Conservation (phyloP, 2,888 invertebrate species). For the Tipula vernalis region DNA sequence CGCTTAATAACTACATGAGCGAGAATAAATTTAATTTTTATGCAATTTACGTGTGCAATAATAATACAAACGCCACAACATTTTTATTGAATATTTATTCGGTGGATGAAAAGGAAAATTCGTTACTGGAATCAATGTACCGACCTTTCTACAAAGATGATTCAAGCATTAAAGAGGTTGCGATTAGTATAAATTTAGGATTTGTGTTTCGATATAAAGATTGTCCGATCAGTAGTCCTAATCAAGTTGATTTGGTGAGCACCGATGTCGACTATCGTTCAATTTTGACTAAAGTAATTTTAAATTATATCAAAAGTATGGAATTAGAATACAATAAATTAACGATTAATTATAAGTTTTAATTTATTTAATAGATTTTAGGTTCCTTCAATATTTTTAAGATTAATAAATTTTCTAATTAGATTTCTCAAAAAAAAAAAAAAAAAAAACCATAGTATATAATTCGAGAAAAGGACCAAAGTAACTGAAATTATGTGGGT, state of each 20-base stretch:
- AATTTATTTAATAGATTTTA: not conserved
- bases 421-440: no score
- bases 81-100: not conserved
- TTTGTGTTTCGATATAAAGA: not conserved
- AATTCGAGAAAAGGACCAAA: no score
- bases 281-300: not conserved
- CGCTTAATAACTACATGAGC: slow-evolving; percentile 23
- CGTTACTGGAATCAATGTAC: not conserved
- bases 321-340: not conserved
- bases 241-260: not conserved
- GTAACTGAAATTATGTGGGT: no score
- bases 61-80: not conserved
- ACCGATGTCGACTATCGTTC: not conserved
- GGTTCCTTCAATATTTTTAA: not conserved
- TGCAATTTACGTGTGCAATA: not conserved
- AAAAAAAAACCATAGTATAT: no score
- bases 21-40: slow-evolving; percentile 18
- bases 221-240: not conserved
- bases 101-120: not conserved
- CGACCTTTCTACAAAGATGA: not conserved
- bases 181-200: not conserved
- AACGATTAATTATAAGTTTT: not conserved
- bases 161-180: not conserved
- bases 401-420: not conserved
- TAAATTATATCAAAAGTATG: slow-evolving; percentile 5